These are phyloP conservation scores for Corvus hawaiiensis DNA, from an alignment of 2,113 vertebrate species.

Conservation along the genomic window DNA sequence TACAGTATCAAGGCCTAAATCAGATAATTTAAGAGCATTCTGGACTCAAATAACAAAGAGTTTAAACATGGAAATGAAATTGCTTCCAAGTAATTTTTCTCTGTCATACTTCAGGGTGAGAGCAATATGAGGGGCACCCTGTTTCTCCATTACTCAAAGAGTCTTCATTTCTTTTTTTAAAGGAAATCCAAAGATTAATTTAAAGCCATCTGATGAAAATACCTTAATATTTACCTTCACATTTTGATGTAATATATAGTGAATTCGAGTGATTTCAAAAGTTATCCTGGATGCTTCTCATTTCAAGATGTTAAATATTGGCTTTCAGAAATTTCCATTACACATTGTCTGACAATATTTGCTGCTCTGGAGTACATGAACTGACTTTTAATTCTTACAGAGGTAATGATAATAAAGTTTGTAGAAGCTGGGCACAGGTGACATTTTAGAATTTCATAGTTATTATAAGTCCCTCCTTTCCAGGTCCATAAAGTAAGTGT, in stretches of 20 bases:
- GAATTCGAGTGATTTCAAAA: background rate
- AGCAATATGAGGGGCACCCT: background rate
- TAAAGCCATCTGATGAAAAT: conserved; percentile 8
- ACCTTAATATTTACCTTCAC: background rate
- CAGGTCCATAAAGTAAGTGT: background rate
- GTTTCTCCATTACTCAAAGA: background rate
- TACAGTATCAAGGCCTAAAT: background rate
- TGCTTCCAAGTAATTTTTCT: background rate
- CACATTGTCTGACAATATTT: background rate
- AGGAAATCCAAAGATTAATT: background rate
- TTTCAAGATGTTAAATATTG: conserved; percentile 23
- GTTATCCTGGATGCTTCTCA: conserved; percentile 8
- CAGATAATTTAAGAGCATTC: background rate
- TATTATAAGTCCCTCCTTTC: background rate
- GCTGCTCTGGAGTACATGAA: background rate
- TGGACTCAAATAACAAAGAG: background rate
- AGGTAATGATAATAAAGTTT: background rate
- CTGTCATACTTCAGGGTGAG: background rate
- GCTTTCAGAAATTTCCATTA: background rate
- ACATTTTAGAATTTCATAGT: background rate
- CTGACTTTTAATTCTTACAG: background rate
- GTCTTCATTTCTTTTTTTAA: background rate
- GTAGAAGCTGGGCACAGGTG: background rate
- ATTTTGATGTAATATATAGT: background rate
- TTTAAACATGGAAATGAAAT: background rate